These are phyloP conservation scores for Seira sanloemensis DNA, from an alignment of 2,888 invertebrate species.

Conservation along the genomic window DNA sequence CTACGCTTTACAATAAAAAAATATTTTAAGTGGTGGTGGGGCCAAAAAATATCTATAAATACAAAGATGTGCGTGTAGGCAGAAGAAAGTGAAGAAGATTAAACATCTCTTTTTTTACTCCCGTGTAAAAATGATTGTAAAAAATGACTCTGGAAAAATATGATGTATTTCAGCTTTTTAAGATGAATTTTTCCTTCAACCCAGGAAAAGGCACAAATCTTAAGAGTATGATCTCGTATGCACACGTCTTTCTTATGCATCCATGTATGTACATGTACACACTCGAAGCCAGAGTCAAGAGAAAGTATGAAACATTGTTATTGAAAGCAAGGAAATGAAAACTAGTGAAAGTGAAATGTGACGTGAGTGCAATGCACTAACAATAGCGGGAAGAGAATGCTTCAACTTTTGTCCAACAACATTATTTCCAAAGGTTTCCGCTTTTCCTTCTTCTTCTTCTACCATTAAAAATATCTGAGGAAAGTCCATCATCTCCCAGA, in stretches of 20 bases:
- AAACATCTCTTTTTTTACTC: conserved; percentile 39
- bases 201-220: background rate
- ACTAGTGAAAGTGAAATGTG: conserved; percentile 48
- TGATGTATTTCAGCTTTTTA: conserved; percentile 28
- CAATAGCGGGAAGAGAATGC: background rate
- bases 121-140: background rate
- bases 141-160: conserved; percentile 28
- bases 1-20: background rate
- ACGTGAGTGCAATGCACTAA: conserved; percentile 37
- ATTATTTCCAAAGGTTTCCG: conserved; percentile 32
- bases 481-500: conserved; percentile 28
- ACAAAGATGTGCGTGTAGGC: background rate
- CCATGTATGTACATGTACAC: background rate
- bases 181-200: background rate
- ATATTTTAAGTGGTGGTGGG: background rate
- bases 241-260: background rate
- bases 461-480: background rate
- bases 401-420: background rate
- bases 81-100: conserved; percentile 41
- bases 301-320: conserved; percentile 21
- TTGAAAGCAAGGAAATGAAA: conserved; percentile 28
- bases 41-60: background rate
- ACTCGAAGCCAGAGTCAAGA: background rate
- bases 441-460: conserved; percentile 15
- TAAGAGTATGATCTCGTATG: background rate